Evolutionary conservation across 2,888 invertebrate species (phyloP), one percentile per base, ranked within the genome.

Genomic region (Phyllotreta striolata): DNA sequence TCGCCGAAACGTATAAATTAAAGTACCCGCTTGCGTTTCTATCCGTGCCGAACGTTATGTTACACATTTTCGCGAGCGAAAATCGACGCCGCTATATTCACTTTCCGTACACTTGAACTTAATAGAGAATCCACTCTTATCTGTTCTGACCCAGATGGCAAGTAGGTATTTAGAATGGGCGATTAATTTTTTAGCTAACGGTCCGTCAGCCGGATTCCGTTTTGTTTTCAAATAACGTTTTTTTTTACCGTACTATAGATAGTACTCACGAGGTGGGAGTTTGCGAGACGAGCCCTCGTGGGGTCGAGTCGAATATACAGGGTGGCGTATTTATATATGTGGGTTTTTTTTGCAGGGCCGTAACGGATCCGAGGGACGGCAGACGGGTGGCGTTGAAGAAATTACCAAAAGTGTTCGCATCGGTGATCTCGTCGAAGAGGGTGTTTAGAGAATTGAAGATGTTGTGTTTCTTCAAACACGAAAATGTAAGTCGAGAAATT

Each of bases 331-430:
- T 24, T 24, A 24, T 24, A 3, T 24, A 24, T n/a, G n/a, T n/a
- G 4, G 24, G 24, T 24, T 39, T 41, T 34, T 79, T 80, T 86
- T 86, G 8, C 89, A 98, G 98, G 98, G 96, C 98, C 75, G 98
- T 99, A 78, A 98, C 98, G 80, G 99, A 99, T 86, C 99, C 99
- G 24, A 89, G 99, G 77, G 96, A 97, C 85, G 97, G 98, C 75
- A 92, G 96, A 81, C 89, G 98, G 80, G 98, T 99, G 77, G 99
- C 99, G 73, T 89, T 99, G 78, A 99, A 99, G 86, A 99, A 99
- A 87, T 91, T 99, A 88, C 98, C 99, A 75, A 98, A 98, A 87
- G 98, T 99, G 84, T 99, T 99, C 90, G 98, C 98, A 85, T 98
- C 98, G 80, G 89, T 98, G 82, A 96, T 99, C 79, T 98, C 98